These are phyloP conservation scores for Enteromius radiatus DNA, from an alignment of 2,797 vertebrate genomes.

Conservation along the genomic window DNA sequence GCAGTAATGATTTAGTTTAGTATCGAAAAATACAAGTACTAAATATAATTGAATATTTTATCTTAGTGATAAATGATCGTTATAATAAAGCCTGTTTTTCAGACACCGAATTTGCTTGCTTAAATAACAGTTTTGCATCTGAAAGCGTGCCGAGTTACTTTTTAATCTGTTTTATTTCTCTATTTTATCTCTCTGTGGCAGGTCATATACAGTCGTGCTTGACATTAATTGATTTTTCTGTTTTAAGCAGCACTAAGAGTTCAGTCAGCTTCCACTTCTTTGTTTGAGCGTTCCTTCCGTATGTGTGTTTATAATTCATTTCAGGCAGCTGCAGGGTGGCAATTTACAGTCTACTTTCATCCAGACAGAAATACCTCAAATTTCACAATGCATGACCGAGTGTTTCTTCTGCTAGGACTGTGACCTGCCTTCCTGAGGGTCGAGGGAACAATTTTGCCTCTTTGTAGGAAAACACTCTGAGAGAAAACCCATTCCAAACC, in stretches of 20 bases:
- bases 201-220: neutral
- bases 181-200: neutral
- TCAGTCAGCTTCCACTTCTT: constrained; percentile 47
- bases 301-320: constrained; percentile 62
- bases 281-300: constrained; percentile 43
- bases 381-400: constrained; percentile 59
- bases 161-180: neutral
- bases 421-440: constrained; percentile 55
- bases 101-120: neutral
- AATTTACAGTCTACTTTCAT: constrained; percentile 61
- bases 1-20: neutral
- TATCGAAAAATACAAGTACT: neutral
- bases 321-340: constrained; percentile 49
- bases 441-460: constrained; percentile 30
- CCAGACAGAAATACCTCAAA: constrained; percentile 58
- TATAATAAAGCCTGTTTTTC: neutral
- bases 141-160: neutral
- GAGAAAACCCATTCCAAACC: constrained; percentile 21
- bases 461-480: constrained; percentile 35
- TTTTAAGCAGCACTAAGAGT: constrained; percentile 55
- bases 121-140: neutral
- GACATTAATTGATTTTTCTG: constrained; percentile 56
- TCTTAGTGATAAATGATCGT: neutral
- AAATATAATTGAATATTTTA: neutral
- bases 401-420: constrained; percentile 55